A percentile compares a stretch with the other conserved stretches of the same genome.
Evolutionary conservation across 2,797 vertebrate species (phyloP).

Genomic region (Tenualosa thibaudeaui): DNA sequence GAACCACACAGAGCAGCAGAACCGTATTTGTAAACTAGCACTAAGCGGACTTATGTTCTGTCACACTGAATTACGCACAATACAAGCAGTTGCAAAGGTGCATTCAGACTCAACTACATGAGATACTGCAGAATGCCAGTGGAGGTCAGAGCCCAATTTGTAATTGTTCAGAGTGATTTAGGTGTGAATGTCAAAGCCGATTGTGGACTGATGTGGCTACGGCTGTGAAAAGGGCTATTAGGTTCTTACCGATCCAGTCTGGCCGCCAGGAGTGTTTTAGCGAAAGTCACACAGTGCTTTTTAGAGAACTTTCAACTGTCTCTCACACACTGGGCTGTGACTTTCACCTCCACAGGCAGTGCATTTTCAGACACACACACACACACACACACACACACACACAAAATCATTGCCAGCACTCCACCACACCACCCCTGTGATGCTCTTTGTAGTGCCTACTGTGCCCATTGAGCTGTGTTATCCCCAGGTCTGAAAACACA

Average conservation of each 20-base stretch:
- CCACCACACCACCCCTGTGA: neutral
- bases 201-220: neutral
- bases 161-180: neutral
- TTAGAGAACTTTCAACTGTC: neutral
- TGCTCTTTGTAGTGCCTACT: neutral
- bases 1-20: no score
- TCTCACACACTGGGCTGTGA: neutral
- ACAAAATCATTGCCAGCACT: neutral
- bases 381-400: neutral
- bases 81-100: no score
- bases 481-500: neutral
- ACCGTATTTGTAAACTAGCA: no score
- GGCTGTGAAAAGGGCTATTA: neutral
- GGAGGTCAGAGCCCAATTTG: neutral
- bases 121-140: neutral
- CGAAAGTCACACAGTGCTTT: neutral
- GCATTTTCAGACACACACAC: neutral
- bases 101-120: neutral
- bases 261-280: neutral
- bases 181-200: neutral
- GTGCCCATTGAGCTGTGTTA: slow-evolving; percentile 7
- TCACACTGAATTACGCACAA: no score
- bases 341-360: neutral
- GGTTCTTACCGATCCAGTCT: neutral
- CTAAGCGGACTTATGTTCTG: no score